A percentile compares a stretch with the other conserved stretches of the same genome.
phyloP scores from a whole-genome alignment of 2,113 vertebrate genomes.

The Scalopus aquaticus region DNA sequence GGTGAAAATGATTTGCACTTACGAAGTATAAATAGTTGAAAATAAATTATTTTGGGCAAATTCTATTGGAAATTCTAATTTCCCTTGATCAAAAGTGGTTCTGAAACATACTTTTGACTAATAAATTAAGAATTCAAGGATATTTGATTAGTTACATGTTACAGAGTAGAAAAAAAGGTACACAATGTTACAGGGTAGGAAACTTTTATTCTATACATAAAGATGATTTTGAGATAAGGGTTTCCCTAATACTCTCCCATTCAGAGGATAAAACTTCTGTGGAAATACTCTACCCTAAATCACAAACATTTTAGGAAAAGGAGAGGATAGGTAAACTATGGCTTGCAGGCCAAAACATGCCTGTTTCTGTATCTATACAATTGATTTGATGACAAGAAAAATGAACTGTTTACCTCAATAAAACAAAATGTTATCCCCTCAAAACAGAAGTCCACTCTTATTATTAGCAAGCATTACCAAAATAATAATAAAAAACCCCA shows the following conservation, averaged over 20 bases:
- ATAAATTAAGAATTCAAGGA: background rate
- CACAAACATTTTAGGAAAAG: background rate
- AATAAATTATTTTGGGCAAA: background rate
- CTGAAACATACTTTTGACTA: background rate
- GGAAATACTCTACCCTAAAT: background rate
- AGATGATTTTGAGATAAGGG: background rate
- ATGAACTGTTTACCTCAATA: background rate
- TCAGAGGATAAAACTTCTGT: background rate
- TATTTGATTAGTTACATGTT: background rate
- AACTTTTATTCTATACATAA: background rate
- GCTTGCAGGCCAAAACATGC: background rate
- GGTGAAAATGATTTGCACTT: background rate
- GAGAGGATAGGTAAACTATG: background rate
- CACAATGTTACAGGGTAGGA: no score
- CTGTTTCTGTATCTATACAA: background rate
- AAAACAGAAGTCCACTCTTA: no score
- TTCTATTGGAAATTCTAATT: background rate
- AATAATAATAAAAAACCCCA: background rate
- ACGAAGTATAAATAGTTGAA: background rate
- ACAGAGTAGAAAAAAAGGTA: background rate
- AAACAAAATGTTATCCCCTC: background rate
- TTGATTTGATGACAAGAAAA: background rate
- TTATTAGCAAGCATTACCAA: no score
- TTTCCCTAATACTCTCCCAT: background rate
- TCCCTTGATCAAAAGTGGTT: background rate